Evolutionary conservation across 1,140 invertebrate species (phyloP).

Genomic region (Drosophila lini): DNA sequence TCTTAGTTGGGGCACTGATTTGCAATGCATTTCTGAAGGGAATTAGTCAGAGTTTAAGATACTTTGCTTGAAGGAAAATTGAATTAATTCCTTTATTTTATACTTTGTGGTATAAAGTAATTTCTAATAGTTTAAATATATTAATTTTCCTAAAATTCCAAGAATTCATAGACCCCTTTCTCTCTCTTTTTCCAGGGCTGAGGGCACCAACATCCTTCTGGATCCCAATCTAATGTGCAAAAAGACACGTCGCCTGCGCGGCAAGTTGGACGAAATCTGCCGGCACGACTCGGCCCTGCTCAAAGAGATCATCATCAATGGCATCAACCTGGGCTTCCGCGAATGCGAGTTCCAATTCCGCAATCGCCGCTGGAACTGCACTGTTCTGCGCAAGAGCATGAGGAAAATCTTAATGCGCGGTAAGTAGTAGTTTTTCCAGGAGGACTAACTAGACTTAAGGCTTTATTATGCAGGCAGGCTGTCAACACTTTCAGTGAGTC

Average conservation of each 20-base stretch:
- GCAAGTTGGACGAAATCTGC: slow-evolving; percentile 91
- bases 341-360: slow-evolving; percentile 95
- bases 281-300: slow-evolving; percentile 88
- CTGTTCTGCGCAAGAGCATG: slow-evolving; percentile 90
- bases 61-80: neutral
- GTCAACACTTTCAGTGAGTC: slow-evolving; percentile 52
- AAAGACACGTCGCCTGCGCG: slow-evolving; percentile 90
- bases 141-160: no score
- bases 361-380: slow-evolving; percentile 93
- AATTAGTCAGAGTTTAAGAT: slow-evolving; percentile 11
- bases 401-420: slow-evolving; percentile 92
- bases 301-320: slow-evolving; percentile 90
- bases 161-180: neutral
- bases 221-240: slow-evolving; percentile 95
- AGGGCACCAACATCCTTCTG: slow-evolving; percentile 93
- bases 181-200: slow-evolving; percentile 86
- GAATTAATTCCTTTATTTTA: no score
- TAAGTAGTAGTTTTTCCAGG: slow-evolving; percentile 82
- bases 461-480: slow-evolving; percentile 56
- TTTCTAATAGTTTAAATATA: no score
- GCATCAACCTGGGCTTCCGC: slow-evolving; percentile 90
- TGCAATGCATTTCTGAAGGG: neutral
- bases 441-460: slow-evolving; percentile 17
- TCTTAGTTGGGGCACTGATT: neutral
- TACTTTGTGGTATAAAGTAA: no score